A percentile compares a stretch with the other conserved stretches of the same genome.
Evolutionary conservation across 2,113 vertebrate genomes (phyloP).

Genomic region (Callocephalon fimbriatum): DNA sequence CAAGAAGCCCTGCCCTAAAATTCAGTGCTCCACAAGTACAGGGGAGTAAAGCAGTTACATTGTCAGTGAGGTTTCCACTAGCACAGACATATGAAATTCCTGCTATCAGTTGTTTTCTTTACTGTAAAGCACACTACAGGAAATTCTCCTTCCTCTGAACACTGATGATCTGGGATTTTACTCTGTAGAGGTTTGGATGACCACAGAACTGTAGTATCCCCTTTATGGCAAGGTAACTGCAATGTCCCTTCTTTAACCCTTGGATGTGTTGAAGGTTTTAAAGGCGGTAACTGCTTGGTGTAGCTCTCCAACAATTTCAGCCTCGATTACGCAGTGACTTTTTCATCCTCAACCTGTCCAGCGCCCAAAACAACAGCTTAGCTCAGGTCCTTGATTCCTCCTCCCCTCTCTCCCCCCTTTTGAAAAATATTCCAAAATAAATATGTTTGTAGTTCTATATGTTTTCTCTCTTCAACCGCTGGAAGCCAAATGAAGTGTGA

Average conservation of each 20-base stretch:
- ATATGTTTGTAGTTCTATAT: background rate
- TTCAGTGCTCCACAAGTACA: background rate
- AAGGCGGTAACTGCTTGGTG: fast-evolving
- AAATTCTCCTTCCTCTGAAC: background rate
- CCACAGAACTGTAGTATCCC: background rate
- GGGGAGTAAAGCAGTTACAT: background rate
- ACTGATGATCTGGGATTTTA: background rate
- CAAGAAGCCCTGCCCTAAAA: background rate
- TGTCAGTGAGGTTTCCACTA: background rate
- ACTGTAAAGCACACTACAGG: background rate
- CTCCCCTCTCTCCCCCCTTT: no score
- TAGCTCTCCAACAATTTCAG: background rate
- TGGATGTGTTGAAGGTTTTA: fast-evolving
- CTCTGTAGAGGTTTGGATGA: background rate
- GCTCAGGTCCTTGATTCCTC: background rate
- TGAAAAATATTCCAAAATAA: background rate
- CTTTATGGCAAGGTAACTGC: background rate
- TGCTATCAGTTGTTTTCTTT: background rate
- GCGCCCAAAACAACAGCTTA: background rate
- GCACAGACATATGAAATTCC: background rate
- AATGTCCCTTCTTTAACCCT: background rate
- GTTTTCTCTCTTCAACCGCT: background rate
- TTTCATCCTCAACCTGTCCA: background rate
- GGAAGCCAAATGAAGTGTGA: conserved; percentile 7
- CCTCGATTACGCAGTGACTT: fast-evolving